phyloP scores from a whole-genome alignment of 2,888 invertebrate species.

The Acronicta psi region DNA sequence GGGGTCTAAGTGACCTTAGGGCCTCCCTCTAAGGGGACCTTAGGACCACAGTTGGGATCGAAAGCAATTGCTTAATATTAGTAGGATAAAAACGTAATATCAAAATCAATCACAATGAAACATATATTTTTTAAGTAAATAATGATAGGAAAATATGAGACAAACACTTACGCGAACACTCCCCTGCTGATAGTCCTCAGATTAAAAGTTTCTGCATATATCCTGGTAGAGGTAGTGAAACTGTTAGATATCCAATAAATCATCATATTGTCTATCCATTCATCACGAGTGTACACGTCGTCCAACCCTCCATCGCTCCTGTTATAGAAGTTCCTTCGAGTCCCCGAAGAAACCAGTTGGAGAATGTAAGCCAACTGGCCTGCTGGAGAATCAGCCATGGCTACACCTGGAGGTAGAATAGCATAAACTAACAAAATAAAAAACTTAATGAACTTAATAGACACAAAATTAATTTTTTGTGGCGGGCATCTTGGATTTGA shows the following conservation, averaged over 20 bases:
- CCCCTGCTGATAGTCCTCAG: neutral
- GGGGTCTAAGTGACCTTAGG: constrained; percentile 44
- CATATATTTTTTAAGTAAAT: no score
- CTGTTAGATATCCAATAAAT: neutral
- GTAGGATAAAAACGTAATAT: no score
- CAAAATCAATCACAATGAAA: no score
- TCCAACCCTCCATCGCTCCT: neutral
- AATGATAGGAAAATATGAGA: no score
- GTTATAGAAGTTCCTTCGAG: neutral
- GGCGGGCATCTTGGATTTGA: no score
- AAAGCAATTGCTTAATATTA: constrained; percentile 42
- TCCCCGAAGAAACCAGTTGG: neutral
- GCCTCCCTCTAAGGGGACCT: no score
- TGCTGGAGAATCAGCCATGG: neutral
- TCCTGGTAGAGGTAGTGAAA: neutral
- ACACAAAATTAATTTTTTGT: no score
- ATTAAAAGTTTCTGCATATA: constrained; percentile 1
- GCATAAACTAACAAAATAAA: neutral
- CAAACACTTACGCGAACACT: neutral
- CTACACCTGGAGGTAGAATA: neutral
- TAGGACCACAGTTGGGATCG: constrained; percentile 25
- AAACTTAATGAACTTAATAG: no score
- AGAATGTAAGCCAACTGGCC: neutral
- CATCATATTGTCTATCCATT: neutral
- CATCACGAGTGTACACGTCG: neutral